A percentile compares a stretch with the other conserved stretches of the same genome.
Conservation (phyloP, 1,140 invertebrate species). For the Planococcus citri region DNA sequence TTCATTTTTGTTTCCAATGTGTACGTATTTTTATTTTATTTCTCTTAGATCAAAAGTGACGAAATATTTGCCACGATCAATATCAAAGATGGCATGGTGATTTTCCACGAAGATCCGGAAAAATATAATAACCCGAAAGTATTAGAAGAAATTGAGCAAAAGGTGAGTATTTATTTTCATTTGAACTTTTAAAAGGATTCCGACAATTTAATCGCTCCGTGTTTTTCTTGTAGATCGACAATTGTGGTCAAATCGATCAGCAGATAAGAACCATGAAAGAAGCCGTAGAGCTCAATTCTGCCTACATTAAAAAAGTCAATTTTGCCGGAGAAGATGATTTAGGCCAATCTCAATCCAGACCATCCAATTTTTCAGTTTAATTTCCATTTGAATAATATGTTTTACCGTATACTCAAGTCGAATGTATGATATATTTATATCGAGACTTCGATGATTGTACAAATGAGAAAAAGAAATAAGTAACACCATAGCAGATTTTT, state of each 20-base stretch:
- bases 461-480: neutral
- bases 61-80: slow-evolving; percentile 96
- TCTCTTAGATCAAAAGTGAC: slow-evolving; percentile 81
- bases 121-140: slow-evolving; percentile 83
- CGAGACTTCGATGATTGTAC: neutral
- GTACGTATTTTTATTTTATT: too few species aligned
- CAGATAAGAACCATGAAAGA: slow-evolving; percentile 3
- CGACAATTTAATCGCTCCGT: too few species aligned
- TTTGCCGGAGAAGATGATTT: neutral
- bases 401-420: too few species aligned
- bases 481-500: neutral
- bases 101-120: slow-evolving; percentile 90
- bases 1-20: neutral
- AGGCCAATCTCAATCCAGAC: neutral
- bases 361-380: slow-evolving; percentile 9
- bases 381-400: neutral
- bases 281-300: neutral
- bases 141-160: slow-evolving; percentile 65
- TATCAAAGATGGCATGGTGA: slow-evolving; percentile 95
- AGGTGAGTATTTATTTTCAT: slow-evolving; percentile 37
- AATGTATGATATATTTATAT: too few species aligned
- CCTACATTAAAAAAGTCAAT: slow-evolving; percentile 9
- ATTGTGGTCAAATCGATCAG: neutral
- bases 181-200: neutral
- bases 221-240: neutral